Evolutionary conservation across 2,888 invertebrate genomes (phyloP).

Genomic region (Icerya purchasi): DNA sequence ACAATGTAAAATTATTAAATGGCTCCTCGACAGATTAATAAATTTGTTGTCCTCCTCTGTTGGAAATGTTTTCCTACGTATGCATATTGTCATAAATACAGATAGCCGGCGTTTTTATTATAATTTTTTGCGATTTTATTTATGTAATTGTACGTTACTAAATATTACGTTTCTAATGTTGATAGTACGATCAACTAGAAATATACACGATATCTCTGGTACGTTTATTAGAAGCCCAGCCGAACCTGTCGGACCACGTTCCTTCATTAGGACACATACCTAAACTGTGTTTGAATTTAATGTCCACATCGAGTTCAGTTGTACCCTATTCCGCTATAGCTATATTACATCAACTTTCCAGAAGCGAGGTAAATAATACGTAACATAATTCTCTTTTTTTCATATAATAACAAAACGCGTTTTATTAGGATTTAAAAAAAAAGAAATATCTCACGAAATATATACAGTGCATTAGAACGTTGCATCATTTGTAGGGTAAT

Average conservation of each 20-base stretch:
- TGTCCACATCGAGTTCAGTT: constrained; percentile 32
- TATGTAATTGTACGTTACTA: too few species aligned
- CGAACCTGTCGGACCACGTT: constrained; percentile 64
- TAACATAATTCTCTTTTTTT: background rate
- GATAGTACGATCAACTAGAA: constrained; percentile 50
- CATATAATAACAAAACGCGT: background rate
- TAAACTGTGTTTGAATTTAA: constrained; percentile 50
- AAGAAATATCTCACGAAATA: background rate
- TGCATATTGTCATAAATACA: too few species aligned
- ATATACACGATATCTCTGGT: constrained; percentile 65
- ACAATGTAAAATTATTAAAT: too few species aligned
- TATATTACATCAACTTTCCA: constrained; percentile 66
- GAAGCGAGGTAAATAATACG: constrained; percentile 44
- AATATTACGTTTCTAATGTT: too few species aligned
- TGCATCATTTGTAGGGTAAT: too few species aligned
- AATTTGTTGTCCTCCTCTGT: too few species aligned
- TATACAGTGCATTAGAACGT: too few species aligned
- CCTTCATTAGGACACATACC: constrained; percentile 76
- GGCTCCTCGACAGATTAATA: too few species aligned
- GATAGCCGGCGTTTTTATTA: too few species aligned
- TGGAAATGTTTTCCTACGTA: too few species aligned
- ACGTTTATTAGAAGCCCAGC: constrained; percentile 63
- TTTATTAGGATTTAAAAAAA: background rate
- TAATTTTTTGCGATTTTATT: too few species aligned
- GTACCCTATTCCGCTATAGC: constrained; percentile 62